Percentiles rank a stretch among this genome's conserved stretches.
Evolutionary conservation across 1,140 invertebrate species (phyloP).

Genomic region (Drosophila mojavensis): DNA sequence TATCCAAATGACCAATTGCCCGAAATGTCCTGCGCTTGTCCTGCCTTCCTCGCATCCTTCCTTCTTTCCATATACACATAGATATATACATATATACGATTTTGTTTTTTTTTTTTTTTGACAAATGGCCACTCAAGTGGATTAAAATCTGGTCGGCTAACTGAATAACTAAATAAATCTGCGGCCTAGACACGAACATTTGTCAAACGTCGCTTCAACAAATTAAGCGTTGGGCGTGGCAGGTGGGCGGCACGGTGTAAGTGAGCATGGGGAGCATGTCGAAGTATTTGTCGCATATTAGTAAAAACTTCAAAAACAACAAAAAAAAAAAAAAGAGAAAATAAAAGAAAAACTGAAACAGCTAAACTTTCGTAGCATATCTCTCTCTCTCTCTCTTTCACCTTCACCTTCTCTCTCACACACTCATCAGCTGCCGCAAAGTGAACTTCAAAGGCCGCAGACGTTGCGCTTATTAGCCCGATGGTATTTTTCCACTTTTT

Average conservation of each 20-base stretch:
- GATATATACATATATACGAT: not conserved
- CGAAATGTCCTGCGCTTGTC: not conserved
- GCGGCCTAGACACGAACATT: conserved; percentile 57
- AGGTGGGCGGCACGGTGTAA: not conserved
- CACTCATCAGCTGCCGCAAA: conserved; percentile 38
- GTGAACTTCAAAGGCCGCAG: conserved; percentile 66
- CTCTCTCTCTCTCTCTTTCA: conserved; percentile 5
- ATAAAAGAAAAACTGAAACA: not conserved
- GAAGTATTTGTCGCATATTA: conserved; percentile 51
- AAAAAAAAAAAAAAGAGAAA: too few species aligned
- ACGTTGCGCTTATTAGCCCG: conserved; percentile 69
- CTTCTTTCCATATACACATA: too few species aligned
- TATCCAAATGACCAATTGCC: conserved; percentile 15
- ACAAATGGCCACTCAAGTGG: conserved; percentile 83
- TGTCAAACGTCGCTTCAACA: conserved; percentile 37
- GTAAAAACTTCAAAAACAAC: conserved; percentile 13
- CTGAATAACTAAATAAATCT: conserved; percentile 75
- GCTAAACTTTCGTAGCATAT: conserved; percentile 11
- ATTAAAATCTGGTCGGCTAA: conserved; percentile 71
- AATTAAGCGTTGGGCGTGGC: not conserved
- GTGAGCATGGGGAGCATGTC: not conserved
- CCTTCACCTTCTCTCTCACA: not conserved
- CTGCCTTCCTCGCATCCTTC: not conserved
- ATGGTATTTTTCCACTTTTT: conserved; percentile 49
- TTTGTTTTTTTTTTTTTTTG: too few species aligned